Evolutionary conservation across 1,140 invertebrate genomes (phyloP), one percentile per base, ranked within the genome.

Genomic region (Oryzaephilus surinamensis): DNA sequence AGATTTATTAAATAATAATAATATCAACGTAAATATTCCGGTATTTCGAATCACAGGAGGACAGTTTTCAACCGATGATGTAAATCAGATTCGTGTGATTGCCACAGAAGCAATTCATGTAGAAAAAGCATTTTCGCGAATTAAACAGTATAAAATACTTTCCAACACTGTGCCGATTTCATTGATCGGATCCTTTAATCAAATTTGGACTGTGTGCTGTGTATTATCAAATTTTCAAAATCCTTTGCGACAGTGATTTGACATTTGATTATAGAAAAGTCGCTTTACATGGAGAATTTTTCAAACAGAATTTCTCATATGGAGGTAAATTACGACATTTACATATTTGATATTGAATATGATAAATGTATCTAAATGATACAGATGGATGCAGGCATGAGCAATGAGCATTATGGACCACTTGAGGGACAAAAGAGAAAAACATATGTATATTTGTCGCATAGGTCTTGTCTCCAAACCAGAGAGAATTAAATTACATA

Each of bases 401-500:
- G n/a, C n/a, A n/a, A n/a, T n/a, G n/a, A n/a, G n/a, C n/a, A n/a
- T n/a, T n/a, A n/a, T n/a, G n/a, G n/a, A n/a, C n/a, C n/a, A n/a
- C n/a, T n/a, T n/a, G n/a, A n/a, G n/a, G n/a, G n/a, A n/a, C n/a
- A n/a, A n/a, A n/a, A n/a, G n/a, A n/a, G n/a, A n/a, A n/a, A n/a
- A n/a, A n/a, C n/a, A n/a, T n/a, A n/a, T n/a, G n/a, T n/a, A n/a
- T n/a, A n/a, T n/a, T n/a, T n/a, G n/a, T n/a, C n/a, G n/a, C n/a
- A n/a, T n/a, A n/a, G n/a, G n/a, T n/a, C n/a, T n/a, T n/a, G n/a
- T n/a, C n/a, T n/a, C n/a, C n/a, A n/a, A n/a, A n/a, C n/a, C n/a
- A n/a, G n/a, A n/a, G n/a, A n/a, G 87, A 2, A 54, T 84, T 0
- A 71, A 79, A 55, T 52, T 95, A 13, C 79, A 81, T 50, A 77